Percentiles rank a stretch among this genome's conserved stretches.
Conservation (phyloP, 2,797 vertebrate genomes). For the Acanthurus tractus region DNA sequence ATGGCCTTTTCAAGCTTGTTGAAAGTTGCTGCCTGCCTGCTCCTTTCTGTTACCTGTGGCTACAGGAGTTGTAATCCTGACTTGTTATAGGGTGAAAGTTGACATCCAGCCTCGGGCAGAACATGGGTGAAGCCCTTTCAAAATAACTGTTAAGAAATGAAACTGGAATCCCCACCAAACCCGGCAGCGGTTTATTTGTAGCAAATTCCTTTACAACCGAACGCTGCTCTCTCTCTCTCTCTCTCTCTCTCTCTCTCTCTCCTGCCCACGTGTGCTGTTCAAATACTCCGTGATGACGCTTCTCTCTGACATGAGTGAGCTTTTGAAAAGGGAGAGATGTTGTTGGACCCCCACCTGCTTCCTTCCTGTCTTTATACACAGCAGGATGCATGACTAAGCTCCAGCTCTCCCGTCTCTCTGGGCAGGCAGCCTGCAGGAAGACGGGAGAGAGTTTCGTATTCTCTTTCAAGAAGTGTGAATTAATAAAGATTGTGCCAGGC, state of each 20-base stretch:
- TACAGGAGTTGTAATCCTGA: constrained; percentile 42
- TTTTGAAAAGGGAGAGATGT: constrained; percentile 40
- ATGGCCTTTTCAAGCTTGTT: constrained; percentile 47
- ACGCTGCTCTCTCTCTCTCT: not conserved
- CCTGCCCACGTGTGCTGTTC: constrained; percentile 9
- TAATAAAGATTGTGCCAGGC: constrained; percentile 59
- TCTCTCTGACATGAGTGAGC: constrained; percentile 30
- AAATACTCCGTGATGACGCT: constrained; percentile 22
- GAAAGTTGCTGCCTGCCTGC: constrained; percentile 44
- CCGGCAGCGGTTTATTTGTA: constrained; percentile 32
- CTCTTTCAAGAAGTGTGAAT: constrained; percentile 55
- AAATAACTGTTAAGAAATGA: constrained; percentile 29
- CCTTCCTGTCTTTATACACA: constrained; percentile 43
- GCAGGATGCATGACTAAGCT: constrained; percentile 57
- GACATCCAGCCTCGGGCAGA: constrained; percentile 51
- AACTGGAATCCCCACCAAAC: constrained; percentile 5
- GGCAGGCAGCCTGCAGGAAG: constrained; percentile 47
- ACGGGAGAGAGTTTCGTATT: constrained; percentile 45
- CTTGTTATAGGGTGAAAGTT: constrained; percentile 60
- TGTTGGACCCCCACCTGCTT: constrained; percentile 60
- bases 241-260: constrained; percentile 2
- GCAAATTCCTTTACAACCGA: constrained; percentile 11
- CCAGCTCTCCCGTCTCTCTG: constrained; percentile 30
- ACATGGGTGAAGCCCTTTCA: constrained; percentile 33
- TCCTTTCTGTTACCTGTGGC: constrained; percentile 47